Evolutionary conservation across 1,140 invertebrate genomes (phyloP), one percentile per base, ranked within the genome.

Genomic region (Zaprionus nigranus): DNA sequence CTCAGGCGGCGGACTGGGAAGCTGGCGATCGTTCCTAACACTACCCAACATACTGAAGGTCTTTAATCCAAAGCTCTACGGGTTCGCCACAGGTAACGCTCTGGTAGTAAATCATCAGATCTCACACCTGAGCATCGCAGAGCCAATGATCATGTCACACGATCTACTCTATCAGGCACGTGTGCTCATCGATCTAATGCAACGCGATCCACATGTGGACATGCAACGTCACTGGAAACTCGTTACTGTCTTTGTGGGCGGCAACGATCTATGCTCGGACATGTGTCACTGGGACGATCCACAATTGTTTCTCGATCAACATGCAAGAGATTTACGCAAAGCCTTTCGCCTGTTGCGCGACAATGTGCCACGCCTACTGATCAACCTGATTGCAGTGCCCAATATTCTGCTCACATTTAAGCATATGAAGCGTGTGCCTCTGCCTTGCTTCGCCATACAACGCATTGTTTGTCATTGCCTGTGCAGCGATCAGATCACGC

Each of bases 251-350:
- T 94, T 96, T 82, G 94, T 96, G 20, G 96, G 96, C 22, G 92
- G 93, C 46, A 97, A 97, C 82, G 96, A 97, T 78, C 94, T 97
- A 58, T 97, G 96, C 82, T 72, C 91, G 7, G 94, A 95, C 17
- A 94, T 96, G 13, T 96, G 95, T 80, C 94, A 92, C 66, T 57
- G 90, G 66, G 75, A 72, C 15, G 58, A 70, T 58, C 57, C 64
- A 3, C 60, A 74, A 38, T 36, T 24, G 15, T 65, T 90, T 7
- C 53, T 92, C 11, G 64, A 73, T 1, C 79, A 75, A n/a, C 91
- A 92, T 49, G 91, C 79, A 15, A 22, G 51, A 0, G 87, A 92
- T 63, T 54, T 92, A 26, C 62, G 71, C 0, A 58, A 69, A 17
- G 75, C 90, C 6, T 79, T 92, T 17, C 81, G 87, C 0, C 28